Evolutionary conservation across 2,113 vertebrate genomes (phyloP).

Genomic region (Montifringilla adamsi): DNA sequence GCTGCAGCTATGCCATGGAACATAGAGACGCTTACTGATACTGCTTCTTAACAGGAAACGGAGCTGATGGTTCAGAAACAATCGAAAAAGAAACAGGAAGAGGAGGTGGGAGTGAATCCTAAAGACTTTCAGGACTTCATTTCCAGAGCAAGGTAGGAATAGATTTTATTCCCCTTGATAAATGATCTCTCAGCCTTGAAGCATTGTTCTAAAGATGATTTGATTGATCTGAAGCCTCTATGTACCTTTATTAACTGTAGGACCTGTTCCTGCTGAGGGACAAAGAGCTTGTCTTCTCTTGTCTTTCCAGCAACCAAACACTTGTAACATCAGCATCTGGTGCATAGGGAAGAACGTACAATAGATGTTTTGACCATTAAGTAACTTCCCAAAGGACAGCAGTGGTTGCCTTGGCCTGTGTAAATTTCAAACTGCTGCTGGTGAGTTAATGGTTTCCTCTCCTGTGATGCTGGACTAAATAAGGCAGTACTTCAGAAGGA

Average conservation of each 20-base stretch:
- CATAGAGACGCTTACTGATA: not conserved
- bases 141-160: constrained; percentile 83
- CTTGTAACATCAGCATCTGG: not conserved
- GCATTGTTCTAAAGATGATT: not conserved
- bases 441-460: not conserved
- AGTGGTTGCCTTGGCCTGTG: not conserved
- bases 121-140: constrained; percentile 88
- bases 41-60: constrained; percentile 82
- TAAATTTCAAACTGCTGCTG: not conserved
- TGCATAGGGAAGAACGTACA: not conserved
- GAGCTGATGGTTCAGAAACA: constrained; percentile 82
- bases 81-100: constrained; percentile 71
- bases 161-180: not conserved
- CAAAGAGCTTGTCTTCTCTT: not conserved
- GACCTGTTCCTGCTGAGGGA: not conserved
- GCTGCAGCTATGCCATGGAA: not conserved
- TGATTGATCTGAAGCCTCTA: not conserved
- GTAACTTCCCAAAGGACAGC: not conserved
- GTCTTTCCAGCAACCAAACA: not conserved
- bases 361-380: not conserved
- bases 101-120: constrained; percentile 80
- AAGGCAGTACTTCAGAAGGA: not conserved
- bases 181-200: not conserved
- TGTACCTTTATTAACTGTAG: not conserved
- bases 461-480: not conserved